These are phyloP conservation scores for Whitmania pigra DNA, from an alignment of 1,140 invertebrate species.

Conservation along the genomic window DNA sequence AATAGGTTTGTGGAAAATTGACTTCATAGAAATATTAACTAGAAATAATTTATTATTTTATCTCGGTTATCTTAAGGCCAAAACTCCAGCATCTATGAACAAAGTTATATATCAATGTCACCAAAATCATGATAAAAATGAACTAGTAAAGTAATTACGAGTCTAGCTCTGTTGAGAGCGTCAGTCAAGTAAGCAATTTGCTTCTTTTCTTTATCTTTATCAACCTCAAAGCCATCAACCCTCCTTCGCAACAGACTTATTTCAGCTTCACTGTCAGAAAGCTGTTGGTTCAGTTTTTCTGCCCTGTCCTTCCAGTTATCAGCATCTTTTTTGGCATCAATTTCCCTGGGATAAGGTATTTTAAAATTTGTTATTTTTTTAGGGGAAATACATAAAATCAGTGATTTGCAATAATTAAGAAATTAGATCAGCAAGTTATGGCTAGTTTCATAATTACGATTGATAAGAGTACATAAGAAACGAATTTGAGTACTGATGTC, in stretches of 20 bases:
- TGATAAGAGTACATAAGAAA: no score
- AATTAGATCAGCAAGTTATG: no score
- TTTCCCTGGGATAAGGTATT: background rate
- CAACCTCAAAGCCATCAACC: slow-evolving; percentile 44
- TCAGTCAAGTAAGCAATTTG: slow-evolving; percentile 40
- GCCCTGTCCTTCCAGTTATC: slow-evolving; percentile 35
- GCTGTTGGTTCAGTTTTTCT: slow-evolving; percentile 42
- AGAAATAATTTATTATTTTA: no score
- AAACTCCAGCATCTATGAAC: no score
- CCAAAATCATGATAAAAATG: background rate
- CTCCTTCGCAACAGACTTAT: slow-evolving; percentile 45
- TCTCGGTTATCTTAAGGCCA: no score
- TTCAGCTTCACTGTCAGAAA: slow-evolving; percentile 46
- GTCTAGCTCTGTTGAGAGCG: slow-evolving; percentile 38
- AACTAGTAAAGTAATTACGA: slow-evolving; percentile 20
- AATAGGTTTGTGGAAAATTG: no score
- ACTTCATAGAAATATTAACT: no score
- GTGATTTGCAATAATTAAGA: no score
- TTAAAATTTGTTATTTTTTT: background rate
- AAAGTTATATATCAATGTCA: background rate
- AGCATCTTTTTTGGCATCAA: slow-evolving; percentile 7
- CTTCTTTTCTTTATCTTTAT: slow-evolving; percentile 37
- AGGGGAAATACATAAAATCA: no score
- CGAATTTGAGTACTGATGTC: no score
- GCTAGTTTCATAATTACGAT: no score